A percentile compares a stretch with the other conserved stretches of the same genome.
These are phyloP conservation scores for Sarcophaga bullata DNA, from an alignment of 1,140 invertebrate species.

Conservation along the genomic window DNA sequence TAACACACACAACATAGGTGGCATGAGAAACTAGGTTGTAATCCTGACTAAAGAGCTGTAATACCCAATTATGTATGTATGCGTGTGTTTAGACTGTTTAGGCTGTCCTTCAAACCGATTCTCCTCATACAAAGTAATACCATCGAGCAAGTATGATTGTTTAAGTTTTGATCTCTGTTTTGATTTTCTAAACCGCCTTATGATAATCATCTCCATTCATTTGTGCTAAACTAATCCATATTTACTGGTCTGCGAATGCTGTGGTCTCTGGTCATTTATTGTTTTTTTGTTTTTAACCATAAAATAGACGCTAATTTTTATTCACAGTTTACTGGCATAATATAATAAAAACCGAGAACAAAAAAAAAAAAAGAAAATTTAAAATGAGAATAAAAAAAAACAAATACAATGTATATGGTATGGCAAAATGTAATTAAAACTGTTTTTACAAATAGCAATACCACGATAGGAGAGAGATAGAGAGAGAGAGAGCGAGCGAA, in stretches of 20 bases:
- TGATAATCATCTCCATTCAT: not conserved
- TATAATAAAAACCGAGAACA: not conserved
- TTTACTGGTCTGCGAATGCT: not conserved
- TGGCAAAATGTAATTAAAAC: conserved; percentile 16
- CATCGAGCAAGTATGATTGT: no score
- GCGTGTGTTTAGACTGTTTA: no score
- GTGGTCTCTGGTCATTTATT: not conserved
- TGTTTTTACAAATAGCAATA: conserved; percentile 9
- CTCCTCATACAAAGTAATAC: no score
- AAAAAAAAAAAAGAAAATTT: not conserved
- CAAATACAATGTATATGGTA: not conserved
- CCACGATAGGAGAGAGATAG: not conserved
- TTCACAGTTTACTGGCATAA: not conserved
- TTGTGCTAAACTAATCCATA: not conserved
- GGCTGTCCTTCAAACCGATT: no score
- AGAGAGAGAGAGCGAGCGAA: not conserved
- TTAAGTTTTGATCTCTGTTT: no score
- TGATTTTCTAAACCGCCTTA: no score
- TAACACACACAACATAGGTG: no score
- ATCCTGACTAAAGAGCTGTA: no score
- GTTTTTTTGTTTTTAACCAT: no score
- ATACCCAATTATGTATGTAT: no score
- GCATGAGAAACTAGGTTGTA: no score
- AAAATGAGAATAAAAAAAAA: not conserved
- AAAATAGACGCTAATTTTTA: not conserved